Base-by-base conservation (phyloP, 2,888 invertebrate genomes). In the Xanthia icteritia region DNA sequence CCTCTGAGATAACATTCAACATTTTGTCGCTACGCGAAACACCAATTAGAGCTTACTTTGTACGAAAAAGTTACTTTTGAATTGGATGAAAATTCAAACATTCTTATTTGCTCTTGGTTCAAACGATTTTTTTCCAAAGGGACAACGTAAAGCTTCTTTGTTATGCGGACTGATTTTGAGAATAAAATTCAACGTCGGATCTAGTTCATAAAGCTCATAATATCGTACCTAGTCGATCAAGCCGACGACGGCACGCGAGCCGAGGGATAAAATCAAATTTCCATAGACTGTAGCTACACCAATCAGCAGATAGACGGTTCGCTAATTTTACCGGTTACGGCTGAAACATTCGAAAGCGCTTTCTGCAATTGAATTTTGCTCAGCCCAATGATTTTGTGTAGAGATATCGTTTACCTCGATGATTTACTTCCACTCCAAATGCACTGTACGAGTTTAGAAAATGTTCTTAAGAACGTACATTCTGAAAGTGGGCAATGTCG, bases 341-440 rank as follows among this genome's bases (percentile, higher is more conserved):
- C 48, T 73, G 73, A 77, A 85, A 76, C 64, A 85, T 82, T 83
- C 67, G 70, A 74, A 86, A 83, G 56, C 70, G 71, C 67, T 86
- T 27, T 61, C 71, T 56, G 56, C 66, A 86, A 77, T 82, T 70
- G 56, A 70, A 70, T 77, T 73, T 82, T 31, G 58, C 15, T 73
- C 61, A 58, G 73, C 39, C 45, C 66, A 63, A 36, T 63, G 69
- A 77, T 20, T 83, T 63, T 66, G 61, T 60, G 23, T 31, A 48
- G 13, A 65, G 45, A 76, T 85, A 60, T 8, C 61, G 69, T 73
- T 76, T 72, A 73, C 65, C 65, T 69, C 56, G 68, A 85, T 69
- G 51, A 82, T 69, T 76, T n/a, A 76, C 56, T 69, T 45, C 60
- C 60, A 63, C 13, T 76, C 27, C 15, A 69, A 64, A 45, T 72